Base-by-base conservation (phyloP, 2,888 invertebrate species). In the Lottia scabra region DNA sequence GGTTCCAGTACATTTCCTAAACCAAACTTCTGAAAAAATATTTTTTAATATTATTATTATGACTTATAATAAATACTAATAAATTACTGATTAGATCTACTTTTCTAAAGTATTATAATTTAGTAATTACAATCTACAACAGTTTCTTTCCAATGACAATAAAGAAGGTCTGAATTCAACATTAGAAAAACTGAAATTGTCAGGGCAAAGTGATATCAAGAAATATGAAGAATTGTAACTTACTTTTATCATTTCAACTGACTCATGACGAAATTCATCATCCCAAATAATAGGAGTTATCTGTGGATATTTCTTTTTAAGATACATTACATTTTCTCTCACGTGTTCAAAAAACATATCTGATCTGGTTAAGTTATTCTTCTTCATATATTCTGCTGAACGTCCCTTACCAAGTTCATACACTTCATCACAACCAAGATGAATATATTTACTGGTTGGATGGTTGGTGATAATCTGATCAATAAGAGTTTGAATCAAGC, bases 391-490 rank as follows among this genome's bases (percentile, higher is more conserved):
- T 13, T 70, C 74, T 86, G 87, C 71, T 13, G 65, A 45, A 45
- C 70, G 69, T 5, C 80, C 82, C 23, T 67, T 67, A 13, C 80
- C 80, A 0, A 82, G 67, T 12, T 75, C 70, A 48, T 80, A 78
- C 26, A 89, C 90, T 89, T 96, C 95, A 86, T 96, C 95, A 63
- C 94, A 94, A 0, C 95, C 95, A 76, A 95, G 93, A 84, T 95
- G 95, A 56, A 95, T 87, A 83, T 92, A 93, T 67, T 92, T 76
- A 3, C 75, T 69, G 23, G 90, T 82, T 0, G 93, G 92, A 87
- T 95, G 95, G 63, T 92, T 91, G 0, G 90, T 90, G 70, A 95
- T 87, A 2, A 91, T 87, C 73, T 96, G 95, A 78, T 92, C 90
- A n/a, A 96, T 90, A 93, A 96, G 94, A 70, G 91, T 90, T 56